phyloP scores from a whole-genome alignment of 1,140 invertebrate species.

The Aricia agestis region DNA sequence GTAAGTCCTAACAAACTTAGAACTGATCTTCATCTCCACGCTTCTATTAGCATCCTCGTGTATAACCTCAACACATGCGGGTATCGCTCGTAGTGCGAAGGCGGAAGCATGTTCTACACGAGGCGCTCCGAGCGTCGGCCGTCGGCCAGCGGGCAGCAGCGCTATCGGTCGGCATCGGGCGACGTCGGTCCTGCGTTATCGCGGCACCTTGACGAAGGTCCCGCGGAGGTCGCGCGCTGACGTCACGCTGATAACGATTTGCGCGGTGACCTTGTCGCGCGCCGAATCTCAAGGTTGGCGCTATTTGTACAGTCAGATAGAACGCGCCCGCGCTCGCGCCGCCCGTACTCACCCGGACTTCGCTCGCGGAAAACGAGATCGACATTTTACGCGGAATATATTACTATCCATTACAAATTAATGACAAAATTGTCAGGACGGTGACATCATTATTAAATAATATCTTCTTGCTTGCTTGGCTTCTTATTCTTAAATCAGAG shows the following conservation, averaged over 20 bases:
- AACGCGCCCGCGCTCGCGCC: constrained; percentile 43
- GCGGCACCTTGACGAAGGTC: constrained; percentile 70
- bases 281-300: constrained; percentile 71
- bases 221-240: constrained; percentile 65
- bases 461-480: too few species aligned
- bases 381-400: constrained; percentile 24
- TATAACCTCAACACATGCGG: neutral
- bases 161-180: constrained; percentile 51
- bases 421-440: neutral
- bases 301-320: constrained; percentile 72
- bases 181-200: constrained; percentile 60
- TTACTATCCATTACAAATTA: neutral
- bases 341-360: constrained; percentile 46
- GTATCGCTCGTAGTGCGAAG: neutral
- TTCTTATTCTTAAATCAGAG: neutral
- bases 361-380: constrained; percentile 44
- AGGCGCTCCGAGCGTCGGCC: neutral
- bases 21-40: neutral
- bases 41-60: neutral
- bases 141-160: neutral
- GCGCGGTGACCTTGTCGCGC: constrained; percentile 72
- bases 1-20: too few species aligned
- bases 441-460: neutral
- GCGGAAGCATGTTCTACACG: constrained; percentile 10
- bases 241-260: constrained; percentile 74